Base-by-base conservation (phyloP, 1,140 invertebrate species). In the Danaus melanippus region DNA sequence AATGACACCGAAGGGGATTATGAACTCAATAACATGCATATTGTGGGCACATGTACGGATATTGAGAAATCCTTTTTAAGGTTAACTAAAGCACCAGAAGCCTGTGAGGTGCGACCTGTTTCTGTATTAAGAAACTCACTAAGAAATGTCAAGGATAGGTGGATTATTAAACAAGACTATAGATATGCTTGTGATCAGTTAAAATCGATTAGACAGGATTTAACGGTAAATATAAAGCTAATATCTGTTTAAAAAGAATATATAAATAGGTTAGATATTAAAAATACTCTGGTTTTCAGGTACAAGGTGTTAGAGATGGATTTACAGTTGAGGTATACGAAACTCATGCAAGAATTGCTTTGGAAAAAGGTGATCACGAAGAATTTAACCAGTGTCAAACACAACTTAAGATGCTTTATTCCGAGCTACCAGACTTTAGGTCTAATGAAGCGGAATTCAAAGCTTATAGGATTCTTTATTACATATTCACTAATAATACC, bases 371-470 rank as follows among this genome's bases (percentile, higher is more conserved):
- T 45, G 98, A 99, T 79, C 96, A 98, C 83, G 97, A 98, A 81
- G 98, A 99, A 83, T 99, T 99, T 77, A 99, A 99, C 89, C 98
- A 99, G 79, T 99, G 98, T 84, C 98, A 99, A 88, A 98, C 97
- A 42, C 98, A 99, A 87, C 87, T 99, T 21, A 95, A 96, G 89
- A 94, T 96, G 89, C 89, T 99, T 9, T 99, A 98, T 81, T 80
- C 90, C 55, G 93, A 95, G 74, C 60, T 88, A 57, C 86, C 86
- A 32, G 82, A 89, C 62, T 80, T 93, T 21, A 92, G 92, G 52
- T 91, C 91, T 15, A 89, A 91, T 69, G 93, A 96, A 87, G 90
- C 93, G 58, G 98, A 99, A 88, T 99, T 99, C 85, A 94, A 93
- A 42, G 96, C 96, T 53, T 99, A 99, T 87, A 91, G 93, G 58